Base-by-base conservation (phyloP, 2,113 vertebrate genomes). In the Drymodes brunneopygia region DNA sequence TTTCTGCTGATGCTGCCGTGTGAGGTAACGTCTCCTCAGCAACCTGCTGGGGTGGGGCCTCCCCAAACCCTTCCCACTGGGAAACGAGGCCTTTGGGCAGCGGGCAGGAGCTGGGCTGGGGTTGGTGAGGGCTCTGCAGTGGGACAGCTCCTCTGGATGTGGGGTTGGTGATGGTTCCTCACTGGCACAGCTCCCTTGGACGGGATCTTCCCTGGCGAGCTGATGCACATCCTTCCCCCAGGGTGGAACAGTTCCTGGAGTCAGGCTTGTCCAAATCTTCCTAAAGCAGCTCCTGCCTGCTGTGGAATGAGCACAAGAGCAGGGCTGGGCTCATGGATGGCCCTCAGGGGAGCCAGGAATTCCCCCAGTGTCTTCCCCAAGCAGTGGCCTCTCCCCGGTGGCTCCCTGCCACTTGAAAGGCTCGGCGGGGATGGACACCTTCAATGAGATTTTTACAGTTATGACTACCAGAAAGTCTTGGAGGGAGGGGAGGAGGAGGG, bases 21-120 rank as follows among this genome's bases (percentile, higher is more conserved):
- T 95, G 93, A 93, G 78, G 82, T 83, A 92, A 91, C 38, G 70
- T 92, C 90, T 88, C 93, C 87, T 80, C 82, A 66, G 88, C 90
- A 94, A 93, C 85, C 93, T 80, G 82, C 90, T 93, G 81, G 25
- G n/a, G 38, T 29, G 78, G 81, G 79, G 48, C 50, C 74, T 91
- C 92, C 85, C 65, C 11, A 85, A 44, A 78, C 14, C 62, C 81
- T 82, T 44, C 64, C 78, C 61, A 2, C 45, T 48, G 50, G 33
- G 16, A 65, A 66, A 25, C 0, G 2, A 14, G 18, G 58, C 5
- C 19, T n/a, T 27, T 45, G 64, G 91, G 50, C 62, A 33, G 21
- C 0, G 2, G 14, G 48, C 44, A 31, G 91, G 42, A 29, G n/a
- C 3, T 1, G 10, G 82, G 35, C 17, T 56, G 73, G 58, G 44